A percentile compares a stretch with the other conserved stretches of the same genome.
Evolutionary conservation across 92 coral and sea anemone genomes (phyloP).

Genomic region (Zoanthus sansibaricus): DNA sequence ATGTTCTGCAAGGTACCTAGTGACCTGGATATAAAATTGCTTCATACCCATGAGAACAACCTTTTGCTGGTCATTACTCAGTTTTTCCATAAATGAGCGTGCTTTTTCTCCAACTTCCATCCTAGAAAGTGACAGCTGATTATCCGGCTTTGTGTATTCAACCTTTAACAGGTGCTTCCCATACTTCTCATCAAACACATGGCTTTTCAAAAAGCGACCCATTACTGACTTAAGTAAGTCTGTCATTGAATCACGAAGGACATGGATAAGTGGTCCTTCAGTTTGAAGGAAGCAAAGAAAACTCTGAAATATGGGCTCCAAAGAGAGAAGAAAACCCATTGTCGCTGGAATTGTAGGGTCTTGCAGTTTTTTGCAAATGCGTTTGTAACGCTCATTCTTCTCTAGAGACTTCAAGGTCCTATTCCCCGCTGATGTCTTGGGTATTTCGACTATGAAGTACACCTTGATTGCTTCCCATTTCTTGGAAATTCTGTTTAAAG

Average conservation of each 20-base stretch:
- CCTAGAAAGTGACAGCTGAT: slow-evolving; percentile 34
- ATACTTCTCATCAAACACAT: slow-evolving; percentile 14
- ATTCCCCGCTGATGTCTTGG: slow-evolving; percentile 29
- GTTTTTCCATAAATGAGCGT: neutral
- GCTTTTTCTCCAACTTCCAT: slow-evolving; percentile 54
- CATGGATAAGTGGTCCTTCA: slow-evolving; percentile 59
- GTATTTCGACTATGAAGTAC: slow-evolving; percentile 30
- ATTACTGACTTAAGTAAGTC: slow-evolving; percentile 48
- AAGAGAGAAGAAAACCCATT: slow-evolving; percentile 31
- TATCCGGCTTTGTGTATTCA: slow-evolving; percentile 47
- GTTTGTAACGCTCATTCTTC: slow-evolving; percentile 49
- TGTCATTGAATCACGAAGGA: slow-evolving; percentile 45
- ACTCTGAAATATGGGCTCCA: slow-evolving; percentile 49
- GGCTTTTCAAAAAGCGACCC: slow-evolving; percentile 52
- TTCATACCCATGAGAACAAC: slow-evolving; percentile 17
- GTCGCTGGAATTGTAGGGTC: slow-evolving; percentile 26
- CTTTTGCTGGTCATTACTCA: slow-evolving; percentile 14
- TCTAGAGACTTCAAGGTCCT: slow-evolving; percentile 18
- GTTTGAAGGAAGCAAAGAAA: slow-evolving; percentile 28
- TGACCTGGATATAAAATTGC: no score
- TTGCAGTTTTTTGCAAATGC: slow-evolving; percentile 32
- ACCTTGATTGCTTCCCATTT: slow-evolving; percentile 11
- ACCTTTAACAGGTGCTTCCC: slow-evolving; percentile 52
- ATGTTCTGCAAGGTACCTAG: no score
- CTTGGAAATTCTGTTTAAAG: slow-evolving; percentile 2